phyloP scores from a whole-genome alignment of 2,888 invertebrate species.

The Blera fallax region DNA sequence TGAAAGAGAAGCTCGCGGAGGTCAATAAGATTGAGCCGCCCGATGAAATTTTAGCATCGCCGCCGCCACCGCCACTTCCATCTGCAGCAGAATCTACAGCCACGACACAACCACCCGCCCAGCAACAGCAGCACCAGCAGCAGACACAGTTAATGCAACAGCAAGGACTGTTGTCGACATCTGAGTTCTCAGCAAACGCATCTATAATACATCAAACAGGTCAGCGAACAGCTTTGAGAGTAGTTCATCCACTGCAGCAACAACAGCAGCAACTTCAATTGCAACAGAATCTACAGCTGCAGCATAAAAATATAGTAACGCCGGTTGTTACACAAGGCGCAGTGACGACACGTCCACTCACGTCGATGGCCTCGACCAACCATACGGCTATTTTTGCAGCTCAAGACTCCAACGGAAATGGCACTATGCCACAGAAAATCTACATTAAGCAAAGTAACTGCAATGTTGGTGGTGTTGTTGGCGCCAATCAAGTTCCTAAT shows the following conservation, averaged over 20 bases:
- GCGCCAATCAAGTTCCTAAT: slow-evolving; percentile 75
- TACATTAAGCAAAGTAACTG: slow-evolving; percentile 77
- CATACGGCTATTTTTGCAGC: slow-evolving; percentile 76
- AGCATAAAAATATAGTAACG: slow-evolving; percentile 77
- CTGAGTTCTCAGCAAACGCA: slow-evolving; percentile 45
- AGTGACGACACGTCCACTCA: slow-evolving; percentile 74
- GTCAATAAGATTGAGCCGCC: slow-evolving; percentile 76
- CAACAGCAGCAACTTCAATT: slow-evolving; percentile 76
- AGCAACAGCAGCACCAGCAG: slow-evolving; percentile 49
- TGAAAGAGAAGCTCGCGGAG: slow-evolving; percentile 65
- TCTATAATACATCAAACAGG: slow-evolving; percentile 43
- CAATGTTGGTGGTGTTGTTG: slow-evolving; percentile 73
- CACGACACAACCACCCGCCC: slow-evolving; percentile 55
- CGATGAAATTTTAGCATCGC: slow-evolving; percentile 73
- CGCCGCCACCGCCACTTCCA: slow-evolving; percentile 61
- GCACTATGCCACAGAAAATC: slow-evolving; percentile 77
- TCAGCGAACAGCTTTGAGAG: slow-evolving; percentile 63
- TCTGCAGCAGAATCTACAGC: slow-evolving; percentile 13
- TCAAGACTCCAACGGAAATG: slow-evolving; percentile 71
- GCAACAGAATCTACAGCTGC: slow-evolving; percentile 76
- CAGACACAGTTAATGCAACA: slow-evolving; percentile 51
- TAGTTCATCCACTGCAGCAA: slow-evolving; percentile 73
- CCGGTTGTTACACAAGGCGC: slow-evolving; percentile 76
- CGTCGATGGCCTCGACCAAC: slow-evolving; percentile 77
- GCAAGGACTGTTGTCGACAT: slow-evolving; percentile 55